A percentile compares a stretch with the other conserved stretches of the same genome.
phyloP scores from a whole-genome alignment of 2,888 invertebrate genomes.

The Leuctra nigra region DNA sequence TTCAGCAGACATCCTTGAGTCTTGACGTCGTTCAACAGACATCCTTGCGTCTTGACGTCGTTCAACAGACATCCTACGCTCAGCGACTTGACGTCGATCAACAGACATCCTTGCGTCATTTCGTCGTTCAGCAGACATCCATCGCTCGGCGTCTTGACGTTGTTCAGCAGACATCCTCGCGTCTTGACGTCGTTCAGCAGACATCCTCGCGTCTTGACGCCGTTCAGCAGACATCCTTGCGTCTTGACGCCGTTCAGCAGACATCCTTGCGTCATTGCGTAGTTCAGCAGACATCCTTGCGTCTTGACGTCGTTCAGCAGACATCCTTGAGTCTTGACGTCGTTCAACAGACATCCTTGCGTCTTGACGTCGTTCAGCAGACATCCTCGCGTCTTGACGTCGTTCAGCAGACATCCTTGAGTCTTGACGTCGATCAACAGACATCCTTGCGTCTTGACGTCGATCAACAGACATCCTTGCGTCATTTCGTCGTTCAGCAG shows the following conservation, averaged over 20 bases:
- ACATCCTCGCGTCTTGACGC: background rate
- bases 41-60: background rate
- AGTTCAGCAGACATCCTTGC: no score
- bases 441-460: background rate
- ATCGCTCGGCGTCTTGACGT: background rate
- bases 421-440: background rate
- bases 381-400: background rate
- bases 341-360: background rate
- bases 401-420: background rate
- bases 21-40: background rate
- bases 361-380: background rate
- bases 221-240: background rate
- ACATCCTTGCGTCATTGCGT: background rate
- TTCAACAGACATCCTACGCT: background rate
- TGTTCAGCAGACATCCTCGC: background rate
- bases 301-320: conserved; percentile 3
- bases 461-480: background rate
- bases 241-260: background rate
- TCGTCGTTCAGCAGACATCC: background rate
- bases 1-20: background rate
- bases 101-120: background rate
- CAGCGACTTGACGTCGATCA: background rate
- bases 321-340: background rate
- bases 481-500: background rate
- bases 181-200: background rate